Conservation (phyloP, 2,888 invertebrate species). For the Halocaridina rubra region DNA sequence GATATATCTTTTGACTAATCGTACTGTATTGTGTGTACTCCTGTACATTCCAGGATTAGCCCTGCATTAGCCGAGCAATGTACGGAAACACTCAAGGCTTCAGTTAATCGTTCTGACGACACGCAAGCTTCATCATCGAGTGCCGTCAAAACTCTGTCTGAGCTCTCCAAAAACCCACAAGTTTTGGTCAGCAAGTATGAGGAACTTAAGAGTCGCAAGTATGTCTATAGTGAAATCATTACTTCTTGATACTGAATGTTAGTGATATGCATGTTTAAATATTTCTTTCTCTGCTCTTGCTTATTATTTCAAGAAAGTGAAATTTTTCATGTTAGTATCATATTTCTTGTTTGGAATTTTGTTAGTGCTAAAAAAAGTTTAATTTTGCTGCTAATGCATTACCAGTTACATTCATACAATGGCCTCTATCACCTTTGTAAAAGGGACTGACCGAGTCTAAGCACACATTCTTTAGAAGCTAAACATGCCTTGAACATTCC, state of each 20-base stretch:
- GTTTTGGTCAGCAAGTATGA: constrained; percentile 46
- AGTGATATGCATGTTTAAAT: not conserved
- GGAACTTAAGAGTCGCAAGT: constrained; percentile 55
- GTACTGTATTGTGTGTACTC: not conserved
- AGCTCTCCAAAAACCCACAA: constrained; percentile 23
- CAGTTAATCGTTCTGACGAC: constrained; percentile 7
- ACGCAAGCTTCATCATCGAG: constrained; percentile 17
- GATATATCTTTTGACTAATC: not conserved
- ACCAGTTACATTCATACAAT: no score
- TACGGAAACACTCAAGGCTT: constrained; percentile 29
- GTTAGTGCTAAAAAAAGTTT: not conserved
- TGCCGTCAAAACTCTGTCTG: constrained; percentile 34
- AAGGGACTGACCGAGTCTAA: no score
- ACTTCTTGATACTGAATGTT: no score
- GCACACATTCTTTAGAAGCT: no score
- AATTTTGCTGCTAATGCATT: no score
- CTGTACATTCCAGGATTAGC: constrained; percentile 6
- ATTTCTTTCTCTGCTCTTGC: not conserved
- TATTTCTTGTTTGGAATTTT: not conserved
- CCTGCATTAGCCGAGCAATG: constrained; percentile 33
- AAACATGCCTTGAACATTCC: no score
- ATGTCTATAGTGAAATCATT: not conserved
- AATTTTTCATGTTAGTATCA: no score
- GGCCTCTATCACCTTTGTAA: no score
- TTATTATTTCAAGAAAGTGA: no score